Evolutionary conservation across 2,113 vertebrate genomes (phyloP).

Genomic region (Bolborhynchus lineola): DNA sequence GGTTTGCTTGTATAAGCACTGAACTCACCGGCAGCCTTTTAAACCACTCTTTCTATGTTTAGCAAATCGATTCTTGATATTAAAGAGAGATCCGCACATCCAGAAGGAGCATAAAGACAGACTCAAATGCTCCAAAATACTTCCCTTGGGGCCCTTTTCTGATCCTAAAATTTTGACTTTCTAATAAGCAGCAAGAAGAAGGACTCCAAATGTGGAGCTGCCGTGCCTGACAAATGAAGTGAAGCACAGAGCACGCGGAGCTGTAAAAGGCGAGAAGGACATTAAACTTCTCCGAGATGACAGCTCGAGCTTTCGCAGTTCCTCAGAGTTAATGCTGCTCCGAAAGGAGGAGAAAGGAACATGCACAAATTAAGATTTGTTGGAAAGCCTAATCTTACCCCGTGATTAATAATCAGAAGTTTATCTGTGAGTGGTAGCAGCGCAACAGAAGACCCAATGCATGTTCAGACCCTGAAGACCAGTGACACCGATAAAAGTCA

Average conservation of each 20-base stretch:
- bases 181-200: background rate
- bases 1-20: background rate
- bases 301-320: background rate
- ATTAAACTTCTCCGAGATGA: background rate
- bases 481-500: background rate
- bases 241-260: background rate
- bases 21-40: background rate
- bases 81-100: background rate
- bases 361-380: background rate
- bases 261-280: background rate
- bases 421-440: background rate
- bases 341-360: background rate
- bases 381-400: background rate
- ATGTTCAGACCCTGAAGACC: background rate
- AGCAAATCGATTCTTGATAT: background rate
- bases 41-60: background rate
- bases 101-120: background rate
- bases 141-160: background rate
- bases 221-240: constrained; percentile 10
- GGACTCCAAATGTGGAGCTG: background rate
- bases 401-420: background rate
- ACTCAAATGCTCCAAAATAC: background rate
- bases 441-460: background rate
- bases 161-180: background rate
- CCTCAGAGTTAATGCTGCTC: background rate